A percentile compares a stretch with the other conserved stretches of the same genome.
Conservation (phyloP, 30 jellyfish, hydroid and myxozoan genomes). For the Phacellophora camtschatica region DNA sequence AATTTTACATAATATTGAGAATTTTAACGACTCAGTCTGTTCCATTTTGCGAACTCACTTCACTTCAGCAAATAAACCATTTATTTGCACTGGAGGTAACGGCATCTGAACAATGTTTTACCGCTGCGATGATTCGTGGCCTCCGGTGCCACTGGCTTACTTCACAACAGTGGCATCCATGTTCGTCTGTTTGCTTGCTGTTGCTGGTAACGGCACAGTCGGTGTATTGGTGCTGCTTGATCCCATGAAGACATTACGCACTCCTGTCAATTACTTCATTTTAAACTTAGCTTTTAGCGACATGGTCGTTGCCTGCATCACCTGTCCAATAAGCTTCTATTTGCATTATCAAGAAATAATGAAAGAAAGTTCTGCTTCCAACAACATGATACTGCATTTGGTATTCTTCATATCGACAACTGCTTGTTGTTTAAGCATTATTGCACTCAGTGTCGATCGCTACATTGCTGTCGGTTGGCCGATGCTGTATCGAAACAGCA, state of each 20-base stretch:
- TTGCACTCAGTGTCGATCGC: constrained; percentile 59
- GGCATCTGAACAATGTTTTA: no score
- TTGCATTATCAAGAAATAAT: constrained; percentile 10
- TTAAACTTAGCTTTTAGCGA: constrained; percentile 73
- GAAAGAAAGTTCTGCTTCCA: constrained; percentile 7
- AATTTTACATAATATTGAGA: no score
- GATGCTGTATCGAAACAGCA: constrained; percentile 52
- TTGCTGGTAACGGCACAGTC: constrained; percentile 54
- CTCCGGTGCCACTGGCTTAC: constrained; percentile 29
- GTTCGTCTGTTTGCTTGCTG: constrained; percentile 29
- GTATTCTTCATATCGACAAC: constrained; percentile 56
- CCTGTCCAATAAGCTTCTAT: constrained; percentile 49
- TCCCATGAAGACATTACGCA: constrained; percentile 56
- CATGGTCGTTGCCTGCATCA: constrained; percentile 56
- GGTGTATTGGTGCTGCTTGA: constrained; percentile 38
- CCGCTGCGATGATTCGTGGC: constrained; percentile 38
- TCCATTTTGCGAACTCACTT: no score
- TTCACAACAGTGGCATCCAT: constrained; percentile 33
- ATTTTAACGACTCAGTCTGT: no score
- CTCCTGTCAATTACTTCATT: constrained; percentile 71
- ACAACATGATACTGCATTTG: constrained; percentile 26
- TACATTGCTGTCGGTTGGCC: constrained; percentile 67
- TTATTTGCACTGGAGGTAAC: no score
- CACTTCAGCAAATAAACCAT: no score
- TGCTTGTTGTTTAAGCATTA: constrained; percentile 55